These are phyloP conservation scores for Nyctibius bracteatus DNA, from an alignment of 2,113 vertebrate species.

Conservation along the genomic window DNA sequence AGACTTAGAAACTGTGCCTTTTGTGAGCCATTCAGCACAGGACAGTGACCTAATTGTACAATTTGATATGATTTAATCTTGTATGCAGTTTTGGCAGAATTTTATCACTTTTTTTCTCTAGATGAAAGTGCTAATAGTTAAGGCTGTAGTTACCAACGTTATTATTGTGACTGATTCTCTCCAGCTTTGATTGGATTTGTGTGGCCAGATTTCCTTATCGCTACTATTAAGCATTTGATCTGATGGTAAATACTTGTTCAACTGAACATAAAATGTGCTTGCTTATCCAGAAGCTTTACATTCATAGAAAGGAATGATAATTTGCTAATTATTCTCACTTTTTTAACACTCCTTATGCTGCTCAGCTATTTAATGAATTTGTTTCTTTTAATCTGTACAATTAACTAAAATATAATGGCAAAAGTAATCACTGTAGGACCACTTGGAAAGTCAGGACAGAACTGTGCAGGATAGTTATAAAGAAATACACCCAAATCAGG, in stretches of 20 bases:
- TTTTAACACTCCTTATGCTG: conserved; percentile 13
- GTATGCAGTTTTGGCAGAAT: background rate
- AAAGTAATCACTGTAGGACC: background rate
- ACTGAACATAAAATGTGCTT: conserved; percentile 33
- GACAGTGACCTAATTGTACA: background rate
- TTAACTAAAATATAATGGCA: conserved; percentile 7
- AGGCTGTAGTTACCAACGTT: background rate
- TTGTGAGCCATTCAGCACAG: background rate
- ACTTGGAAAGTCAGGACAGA: background rate
- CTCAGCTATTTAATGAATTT: background rate
- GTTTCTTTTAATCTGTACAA: conserved; percentile 26
- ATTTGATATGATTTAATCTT: background rate
- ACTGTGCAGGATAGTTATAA: background rate
- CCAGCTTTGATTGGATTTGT: conserved; percentile 36
- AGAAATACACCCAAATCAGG: background rate
- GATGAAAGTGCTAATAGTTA: background rate
- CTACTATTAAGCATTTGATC: conserved; percentile 34
- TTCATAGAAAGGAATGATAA: conserved; percentile 36
- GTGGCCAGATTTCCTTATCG: background rate
- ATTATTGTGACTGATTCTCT: background rate
- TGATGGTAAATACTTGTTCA: conserved; percentile 43
- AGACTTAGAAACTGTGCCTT: background rate
- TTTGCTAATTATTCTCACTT: conserved; percentile 42
- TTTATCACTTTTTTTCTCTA: background rate
- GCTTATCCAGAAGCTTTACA: conserved; percentile 44